Percentiles rank a stretch among this genome's conserved stretches.
Conservation (phyloP, 1,140 invertebrate genomes). For the Copidosoma floridanum region DNA sequence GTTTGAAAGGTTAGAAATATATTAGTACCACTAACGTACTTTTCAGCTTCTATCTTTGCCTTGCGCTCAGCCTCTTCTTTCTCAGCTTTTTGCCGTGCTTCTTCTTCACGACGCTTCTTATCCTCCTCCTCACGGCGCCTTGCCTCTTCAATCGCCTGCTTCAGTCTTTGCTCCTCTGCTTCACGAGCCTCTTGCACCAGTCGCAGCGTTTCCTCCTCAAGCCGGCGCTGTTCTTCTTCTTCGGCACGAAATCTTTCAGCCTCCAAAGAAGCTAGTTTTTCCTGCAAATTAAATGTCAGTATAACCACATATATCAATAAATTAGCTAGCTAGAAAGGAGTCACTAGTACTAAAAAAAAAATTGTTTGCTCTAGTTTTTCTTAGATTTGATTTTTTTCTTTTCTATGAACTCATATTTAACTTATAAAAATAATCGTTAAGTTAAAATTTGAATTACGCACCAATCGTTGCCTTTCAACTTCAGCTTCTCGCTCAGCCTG, state of each 20-base stretch:
- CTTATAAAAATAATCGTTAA: too few species aligned
- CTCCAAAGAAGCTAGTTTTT: constrained; percentile 72
- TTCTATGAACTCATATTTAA: too few species aligned
- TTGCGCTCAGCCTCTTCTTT: constrained; percentile 76
- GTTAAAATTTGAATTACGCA: constrained; percentile 37
- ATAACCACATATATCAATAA: too few species aligned
- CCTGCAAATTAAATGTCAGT: too few species aligned
- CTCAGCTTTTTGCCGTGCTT: constrained; percentile 67
- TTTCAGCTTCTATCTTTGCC: constrained; percentile 75
- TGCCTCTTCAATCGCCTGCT: constrained; percentile 68
- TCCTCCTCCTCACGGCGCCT: constrained; percentile 67
- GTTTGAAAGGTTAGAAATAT: too few species aligned
- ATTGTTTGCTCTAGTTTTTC: too few species aligned
- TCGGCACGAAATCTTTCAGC: constrained; percentile 74
- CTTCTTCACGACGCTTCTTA: constrained; percentile 63
- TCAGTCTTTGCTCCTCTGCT: constrained; percentile 73
- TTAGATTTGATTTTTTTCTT: too few species aligned
- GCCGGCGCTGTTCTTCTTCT: constrained; percentile 74
- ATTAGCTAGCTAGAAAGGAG: too few species aligned
- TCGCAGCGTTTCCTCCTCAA: constrained; percentile 74
- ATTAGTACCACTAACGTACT: too few species aligned
- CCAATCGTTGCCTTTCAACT: constrained; percentile 71
- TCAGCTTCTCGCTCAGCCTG: constrained; percentile 84
- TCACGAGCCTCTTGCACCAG: constrained; percentile 69
- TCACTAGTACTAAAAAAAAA: too few species aligned